These are phyloP conservation scores for Cephonodes hylas DNA, from an alignment of 2,888 invertebrate species.

Conservation along the genomic window DNA sequence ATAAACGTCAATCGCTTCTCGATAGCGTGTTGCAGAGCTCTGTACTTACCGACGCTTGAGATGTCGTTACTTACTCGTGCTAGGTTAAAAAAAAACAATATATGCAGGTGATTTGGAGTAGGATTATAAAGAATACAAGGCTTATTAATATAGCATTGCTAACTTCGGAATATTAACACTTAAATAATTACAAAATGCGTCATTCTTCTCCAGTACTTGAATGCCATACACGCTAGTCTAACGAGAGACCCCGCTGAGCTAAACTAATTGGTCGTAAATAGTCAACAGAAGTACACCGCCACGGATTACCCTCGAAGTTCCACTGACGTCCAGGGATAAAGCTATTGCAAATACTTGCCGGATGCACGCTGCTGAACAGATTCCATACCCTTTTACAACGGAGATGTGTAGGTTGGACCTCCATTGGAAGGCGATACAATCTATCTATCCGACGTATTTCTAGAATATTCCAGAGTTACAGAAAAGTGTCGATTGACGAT, in stretches of 20 bases:
- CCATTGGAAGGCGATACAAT: background rate
- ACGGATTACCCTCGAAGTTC: background rate
- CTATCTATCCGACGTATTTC: background rate
- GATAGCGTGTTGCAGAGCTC: no score
- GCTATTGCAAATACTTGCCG: background rate
- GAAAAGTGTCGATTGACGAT: no score
- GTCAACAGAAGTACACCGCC: background rate
- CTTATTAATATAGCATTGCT: background rate
- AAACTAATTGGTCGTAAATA: background rate
- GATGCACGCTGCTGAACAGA: background rate
- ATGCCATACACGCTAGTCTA: background rate
- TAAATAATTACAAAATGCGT: no score
- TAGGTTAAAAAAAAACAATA: no score
- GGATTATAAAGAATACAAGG: no score
- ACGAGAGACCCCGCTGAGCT: background rate
- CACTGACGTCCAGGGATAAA: background rate
- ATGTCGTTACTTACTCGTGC: no score
- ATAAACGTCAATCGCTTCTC: no score
- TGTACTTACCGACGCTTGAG: no score
- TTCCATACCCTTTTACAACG: background rate
- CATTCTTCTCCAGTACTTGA: background rate
- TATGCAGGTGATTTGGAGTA: background rate
- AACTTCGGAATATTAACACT: no score
- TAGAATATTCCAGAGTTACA: no score
- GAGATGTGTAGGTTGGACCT: background rate